phyloP scores from a whole-genome alignment of 2,888 invertebrate genomes.

The Phanerotoma sp. region DNA sequence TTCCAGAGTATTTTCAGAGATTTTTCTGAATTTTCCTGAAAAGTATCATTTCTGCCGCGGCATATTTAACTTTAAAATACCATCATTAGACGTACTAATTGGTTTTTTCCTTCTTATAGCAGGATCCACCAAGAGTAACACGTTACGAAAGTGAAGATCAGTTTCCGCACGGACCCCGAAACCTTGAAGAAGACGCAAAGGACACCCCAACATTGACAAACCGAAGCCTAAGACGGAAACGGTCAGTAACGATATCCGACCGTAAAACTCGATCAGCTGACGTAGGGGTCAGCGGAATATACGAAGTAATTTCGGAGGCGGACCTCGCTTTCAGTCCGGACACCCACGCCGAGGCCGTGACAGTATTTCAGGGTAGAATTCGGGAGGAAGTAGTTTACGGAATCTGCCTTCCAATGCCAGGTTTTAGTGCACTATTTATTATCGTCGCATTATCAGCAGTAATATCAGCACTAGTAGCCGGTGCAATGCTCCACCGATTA shows the following conservation, averaged over 20 bases:
- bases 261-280: constrained; percentile 80
- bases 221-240: constrained; percentile 60
- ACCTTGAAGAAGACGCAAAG: constrained; percentile 61
- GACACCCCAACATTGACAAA: constrained; percentile 45
- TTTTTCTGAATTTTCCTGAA: too few species aligned
- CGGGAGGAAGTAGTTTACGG: constrained; percentile 89
- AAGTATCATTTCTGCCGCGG: too few species aligned
- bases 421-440: constrained; percentile 86
- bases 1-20: too few species aligned
- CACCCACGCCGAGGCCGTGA: constrained; percentile 75
- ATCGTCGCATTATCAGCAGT: constrained; percentile 85
- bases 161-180: constrained; percentile 79
- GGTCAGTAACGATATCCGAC: constrained; percentile 68
- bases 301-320: constrained; percentile 89
- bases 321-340: constrained; percentile 89
- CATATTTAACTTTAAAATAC: too few species aligned
- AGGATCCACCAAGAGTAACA: constrained; percentile 59
- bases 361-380: constrained; percentile 85
- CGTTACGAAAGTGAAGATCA: constrained; percentile 63
- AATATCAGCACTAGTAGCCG: constrained; percentile 83
- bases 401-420: constrained; percentile 86
- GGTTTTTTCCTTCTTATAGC: constrained; percentile 19
- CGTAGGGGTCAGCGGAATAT: constrained; percentile 86
- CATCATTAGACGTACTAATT: too few species aligned
- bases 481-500: constrained; percentile 75